A percentile compares a stretch with the other conserved stretches of the same genome.
phyloP scores from a whole-genome alignment of 2,113 vertebrate species.

The Uropsilus gracilis region DNA sequence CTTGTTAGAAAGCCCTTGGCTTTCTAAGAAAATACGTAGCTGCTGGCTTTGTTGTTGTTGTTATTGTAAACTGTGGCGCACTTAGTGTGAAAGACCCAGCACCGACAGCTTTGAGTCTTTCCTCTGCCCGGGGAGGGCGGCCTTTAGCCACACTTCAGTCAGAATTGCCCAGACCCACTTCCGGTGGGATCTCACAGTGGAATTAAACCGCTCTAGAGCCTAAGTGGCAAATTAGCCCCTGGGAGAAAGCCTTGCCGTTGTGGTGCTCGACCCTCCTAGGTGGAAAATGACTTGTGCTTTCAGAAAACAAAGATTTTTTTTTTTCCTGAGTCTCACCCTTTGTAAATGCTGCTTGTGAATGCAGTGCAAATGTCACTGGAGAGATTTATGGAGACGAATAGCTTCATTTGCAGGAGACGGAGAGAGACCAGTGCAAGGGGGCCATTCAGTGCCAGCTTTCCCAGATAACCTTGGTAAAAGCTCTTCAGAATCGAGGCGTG shows the following conservation, averaged over 20 bases:
- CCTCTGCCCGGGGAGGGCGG: background rate
- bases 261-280: background rate
- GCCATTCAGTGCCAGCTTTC: slow-evolving; percentile 5
- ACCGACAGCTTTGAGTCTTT: background rate
- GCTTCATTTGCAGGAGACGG: slow-evolving; percentile 34
- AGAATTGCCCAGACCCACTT: background rate
- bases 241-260: background rate
- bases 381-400: slow-evolving; percentile 34
- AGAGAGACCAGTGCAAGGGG: background rate
- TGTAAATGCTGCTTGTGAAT: slow-evolving; percentile 46
- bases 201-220: background rate
- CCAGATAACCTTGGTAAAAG: slow-evolving; percentile 38
- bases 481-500: slow-evolving; percentile 5
- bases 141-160: background rate
- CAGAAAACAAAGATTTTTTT: slow-evolving; percentile 41
- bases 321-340: slow-evolving; percentile 10
- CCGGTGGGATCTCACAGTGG: background rate
- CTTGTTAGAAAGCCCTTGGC: slow-evolving; percentile 59
- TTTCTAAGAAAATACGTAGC: slow-evolving; percentile 70
- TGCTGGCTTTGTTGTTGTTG: background rate
- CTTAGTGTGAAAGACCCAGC: background rate
- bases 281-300: slow-evolving; percentile 10
- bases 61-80: background rate
- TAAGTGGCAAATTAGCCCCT: background rate
- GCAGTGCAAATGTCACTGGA: background rate